Conservation (phyloP, 2,888 invertebrate species). For the Andrena trimmerana region DNA sequence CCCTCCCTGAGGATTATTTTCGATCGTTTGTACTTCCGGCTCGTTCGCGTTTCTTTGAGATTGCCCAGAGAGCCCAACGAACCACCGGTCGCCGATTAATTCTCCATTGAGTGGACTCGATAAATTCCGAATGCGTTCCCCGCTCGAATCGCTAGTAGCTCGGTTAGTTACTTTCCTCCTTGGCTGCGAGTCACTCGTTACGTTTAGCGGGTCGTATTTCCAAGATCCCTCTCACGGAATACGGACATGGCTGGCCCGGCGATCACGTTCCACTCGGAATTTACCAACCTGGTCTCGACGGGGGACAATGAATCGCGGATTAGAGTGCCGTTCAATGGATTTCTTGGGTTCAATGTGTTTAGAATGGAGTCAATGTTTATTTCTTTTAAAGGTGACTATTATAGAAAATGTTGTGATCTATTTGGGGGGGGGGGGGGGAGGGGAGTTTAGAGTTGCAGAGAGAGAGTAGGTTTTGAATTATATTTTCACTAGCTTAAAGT, state of each 20-base stretch:
- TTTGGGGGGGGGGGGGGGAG: no score
- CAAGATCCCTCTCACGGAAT: not conserved
- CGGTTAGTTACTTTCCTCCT: constrained; percentile 37
- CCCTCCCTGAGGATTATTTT: constrained; percentile 50
- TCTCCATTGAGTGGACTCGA: constrained; percentile 59
- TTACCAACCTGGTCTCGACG: not conserved
- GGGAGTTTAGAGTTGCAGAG: no score
- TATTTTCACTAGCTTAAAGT: no score
- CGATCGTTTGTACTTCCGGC: constrained; percentile 56
- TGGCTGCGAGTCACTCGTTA: constrained; percentile 41
- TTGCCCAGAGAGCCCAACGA: constrained; percentile 5
- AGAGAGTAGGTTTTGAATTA: no score
- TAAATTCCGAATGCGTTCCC: constrained; percentile 50
- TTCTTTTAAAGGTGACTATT: not conserved
- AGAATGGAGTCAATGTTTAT: not conserved
- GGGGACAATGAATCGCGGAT: not conserved
- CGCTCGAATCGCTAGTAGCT: not conserved
- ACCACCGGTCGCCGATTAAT: constrained; percentile 47
- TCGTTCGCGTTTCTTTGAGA: constrained; percentile 46
- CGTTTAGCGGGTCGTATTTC: constrained; percentile 40
- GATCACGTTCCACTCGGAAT: constrained; percentile 31
- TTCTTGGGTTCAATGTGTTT: not conserved
- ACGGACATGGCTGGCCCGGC: not conserved
- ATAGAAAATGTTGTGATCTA: no score
- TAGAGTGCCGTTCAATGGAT: not conserved